Evolutionary conservation across 2,888 invertebrate genomes (phyloP).

Genomic region (Busseola fusca): DNA sequence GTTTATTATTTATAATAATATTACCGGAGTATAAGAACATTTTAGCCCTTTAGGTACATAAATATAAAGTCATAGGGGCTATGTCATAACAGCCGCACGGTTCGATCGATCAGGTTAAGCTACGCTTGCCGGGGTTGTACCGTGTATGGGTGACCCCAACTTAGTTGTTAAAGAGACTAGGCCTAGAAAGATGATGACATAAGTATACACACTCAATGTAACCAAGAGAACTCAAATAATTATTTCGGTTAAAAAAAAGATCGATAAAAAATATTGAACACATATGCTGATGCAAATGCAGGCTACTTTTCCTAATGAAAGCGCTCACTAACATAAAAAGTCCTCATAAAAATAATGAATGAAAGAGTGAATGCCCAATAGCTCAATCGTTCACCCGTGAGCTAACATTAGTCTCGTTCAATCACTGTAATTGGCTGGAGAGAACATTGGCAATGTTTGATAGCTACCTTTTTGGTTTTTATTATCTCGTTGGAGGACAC

Average conservation of each 20-base stretch:
- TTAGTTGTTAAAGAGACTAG: too few species aligned
- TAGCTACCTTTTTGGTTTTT: neutral
- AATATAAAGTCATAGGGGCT: too few species aligned
- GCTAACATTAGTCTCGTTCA: neutral
- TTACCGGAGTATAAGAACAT: neutral
- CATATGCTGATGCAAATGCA: slow-evolving; percentile 5
- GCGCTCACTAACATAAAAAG: slow-evolving; percentile 22
- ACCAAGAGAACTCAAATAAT: neutral
- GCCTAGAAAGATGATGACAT: too few species aligned
- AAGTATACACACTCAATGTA: neutral
- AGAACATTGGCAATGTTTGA: neutral
- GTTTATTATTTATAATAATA: too few species aligned
- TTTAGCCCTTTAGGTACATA: too few species aligned
- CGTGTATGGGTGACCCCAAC: too few species aligned
- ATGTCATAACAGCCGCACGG: too few species aligned
- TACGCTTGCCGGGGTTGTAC: too few species aligned
- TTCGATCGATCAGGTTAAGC: too few species aligned
- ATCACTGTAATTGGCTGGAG: slow-evolving; percentile 6
- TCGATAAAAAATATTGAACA: neutral
- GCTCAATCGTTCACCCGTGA: slow-evolving; percentile 19
- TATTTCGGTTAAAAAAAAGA: neutral
- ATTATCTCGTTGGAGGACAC: neutral
- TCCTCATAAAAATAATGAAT: slow-evolving; percentile 28
- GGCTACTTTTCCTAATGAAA: slow-evolving; percentile 35
- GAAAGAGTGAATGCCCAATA: slow-evolving; percentile 7